phyloP scores from a whole-genome alignment of 2,888 invertebrate species.

The Pyrrhia umbra region DNA sequence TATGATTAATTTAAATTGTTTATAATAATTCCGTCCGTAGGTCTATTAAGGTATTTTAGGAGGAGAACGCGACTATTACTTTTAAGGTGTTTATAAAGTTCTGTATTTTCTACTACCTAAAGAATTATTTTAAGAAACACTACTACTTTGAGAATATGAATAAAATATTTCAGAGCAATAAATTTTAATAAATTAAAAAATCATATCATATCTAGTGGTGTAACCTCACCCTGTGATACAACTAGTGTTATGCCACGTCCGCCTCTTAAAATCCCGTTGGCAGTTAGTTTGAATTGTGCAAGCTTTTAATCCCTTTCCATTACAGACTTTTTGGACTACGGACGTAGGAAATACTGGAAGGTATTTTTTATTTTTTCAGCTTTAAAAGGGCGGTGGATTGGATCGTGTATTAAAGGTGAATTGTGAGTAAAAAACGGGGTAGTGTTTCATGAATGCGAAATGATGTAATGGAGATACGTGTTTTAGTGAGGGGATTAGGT shows the following conservation, averaged over 20 bases:
- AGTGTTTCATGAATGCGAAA: slow-evolving; percentile 42
- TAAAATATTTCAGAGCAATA: slow-evolving; percentile 8
- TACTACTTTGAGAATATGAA: slow-evolving; percentile 11
- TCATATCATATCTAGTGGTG: not conserved
- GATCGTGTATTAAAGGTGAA: slow-evolving; percentile 43
- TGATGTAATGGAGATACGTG: slow-evolving; percentile 44
- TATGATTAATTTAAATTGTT: too few relatives aligned
- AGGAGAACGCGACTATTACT: too few relatives aligned
- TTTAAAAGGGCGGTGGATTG: slow-evolving; percentile 29
- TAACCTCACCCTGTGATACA: slow-evolving; percentile 16
- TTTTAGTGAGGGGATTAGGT: slow-evolving; percentile 31
- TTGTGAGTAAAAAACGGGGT: slow-evolving; percentile 27
- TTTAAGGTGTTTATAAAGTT: too few relatives aligned
- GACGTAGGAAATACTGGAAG: slow-evolving; percentile 30
- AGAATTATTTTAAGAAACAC: not conserved
- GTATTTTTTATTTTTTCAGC: slow-evolving; percentile 28
- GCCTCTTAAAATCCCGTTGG: slow-evolving; percentile 66
- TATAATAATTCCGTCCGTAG: too few relatives aligned
- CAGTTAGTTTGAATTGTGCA: slow-evolving; percentile 71
- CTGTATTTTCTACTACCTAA: too few relatives aligned
- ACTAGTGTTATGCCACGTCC: slow-evolving; percentile 51
- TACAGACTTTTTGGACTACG: slow-evolving; percentile 53
- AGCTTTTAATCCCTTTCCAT: slow-evolving; percentile 70
- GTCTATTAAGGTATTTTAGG: too few relatives aligned
- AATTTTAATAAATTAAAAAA: slow-evolving; percentile 13